phyloP scores from a whole-genome alignment of 2,113 vertebrate species.

The Brachyhypopomus gauderio region DNA sequence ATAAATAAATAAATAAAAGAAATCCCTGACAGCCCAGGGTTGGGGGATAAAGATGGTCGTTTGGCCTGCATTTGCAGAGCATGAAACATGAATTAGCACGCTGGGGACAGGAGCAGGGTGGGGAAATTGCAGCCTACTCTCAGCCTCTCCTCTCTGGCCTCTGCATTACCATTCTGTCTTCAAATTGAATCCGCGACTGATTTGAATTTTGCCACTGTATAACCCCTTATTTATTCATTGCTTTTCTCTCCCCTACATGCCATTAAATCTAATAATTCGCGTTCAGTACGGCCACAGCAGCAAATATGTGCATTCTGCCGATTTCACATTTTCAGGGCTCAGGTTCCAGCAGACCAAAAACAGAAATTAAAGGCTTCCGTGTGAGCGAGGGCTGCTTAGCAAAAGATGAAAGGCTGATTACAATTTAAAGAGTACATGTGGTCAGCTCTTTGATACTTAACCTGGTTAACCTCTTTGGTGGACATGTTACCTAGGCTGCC shows the following conservation, averaged over 20 bases:
- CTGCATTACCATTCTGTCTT: slow-evolving; percentile 68
- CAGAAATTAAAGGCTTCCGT: slow-evolving; percentile 45
- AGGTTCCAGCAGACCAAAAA: slow-evolving; percentile 50
- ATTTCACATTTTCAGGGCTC: slow-evolving; percentile 51
- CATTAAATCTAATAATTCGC: slow-evolving; percentile 75
- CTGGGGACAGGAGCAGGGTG: slow-evolving; percentile 61
- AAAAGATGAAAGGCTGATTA: slow-evolving; percentile 51
- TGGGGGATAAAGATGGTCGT: slow-evolving; percentile 45
- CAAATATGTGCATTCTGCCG: slow-evolving; percentile 55
- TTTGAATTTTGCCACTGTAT: slow-evolving; percentile 72
- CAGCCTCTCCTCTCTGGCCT: slow-evolving; percentile 63
- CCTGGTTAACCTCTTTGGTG: slow-evolving; percentile 4
- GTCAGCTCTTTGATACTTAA: slow-evolving; percentile 56
- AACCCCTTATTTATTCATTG: slow-evolving; percentile 75
- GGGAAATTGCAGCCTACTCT: slow-evolving; percentile 65
- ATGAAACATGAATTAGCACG: slow-evolving; percentile 71
- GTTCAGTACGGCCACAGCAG: slow-evolving; percentile 55
- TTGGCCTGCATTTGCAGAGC: slow-evolving; percentile 63
- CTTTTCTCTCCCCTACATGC: slow-evolving; percentile 66
- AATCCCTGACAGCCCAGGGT: slow-evolving; percentile 47
- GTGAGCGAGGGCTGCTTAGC: slow-evolving; percentile 45
- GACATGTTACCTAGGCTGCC: slow-evolving; percentile 35
- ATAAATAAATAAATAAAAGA: slow-evolving; percentile 30
- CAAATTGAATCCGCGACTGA: slow-evolving; percentile 75
- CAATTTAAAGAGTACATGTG: slow-evolving; percentile 59